A percentile compares a stretch with the other conserved stretches of the same genome.
Conservation (phyloP, 2,888 invertebrate species). For the Ochropacha duplaris region DNA sequence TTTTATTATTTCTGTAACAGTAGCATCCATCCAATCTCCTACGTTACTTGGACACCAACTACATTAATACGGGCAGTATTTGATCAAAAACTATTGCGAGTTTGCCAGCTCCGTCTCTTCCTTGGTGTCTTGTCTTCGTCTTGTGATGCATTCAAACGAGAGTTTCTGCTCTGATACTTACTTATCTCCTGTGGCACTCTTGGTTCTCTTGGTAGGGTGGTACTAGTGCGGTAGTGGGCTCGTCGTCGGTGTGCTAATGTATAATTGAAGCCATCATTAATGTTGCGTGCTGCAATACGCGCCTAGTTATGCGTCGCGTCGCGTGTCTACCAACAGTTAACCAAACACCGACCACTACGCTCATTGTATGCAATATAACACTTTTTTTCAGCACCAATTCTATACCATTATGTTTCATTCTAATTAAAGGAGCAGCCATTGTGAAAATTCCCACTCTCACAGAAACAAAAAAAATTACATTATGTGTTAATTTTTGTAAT, state of each 20-base stretch:
- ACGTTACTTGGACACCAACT: too few species aligned
- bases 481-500: constrained; percentile 58
- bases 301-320: constrained; percentile 15
- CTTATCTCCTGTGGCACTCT: too few species aligned
- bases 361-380: constrained; percentile 56
- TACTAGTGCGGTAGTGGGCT: not conserved
- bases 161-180: too few species aligned
- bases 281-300: constrained; percentile 3
- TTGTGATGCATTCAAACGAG: too few species aligned
- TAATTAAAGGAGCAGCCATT: constrained; percentile 59
- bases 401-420: constrained; percentile 53
- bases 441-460: constrained; percentile 65
- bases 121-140: too few species aligned
- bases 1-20: too few species aligned
- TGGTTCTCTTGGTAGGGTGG: not conserved
- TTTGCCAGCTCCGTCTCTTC: too few species aligned
- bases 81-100: too few species aligned
- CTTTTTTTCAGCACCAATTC: constrained; percentile 49
- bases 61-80: too few species aligned
- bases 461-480: constrained; percentile 52
- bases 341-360: constrained; percentile 37
- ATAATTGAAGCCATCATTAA: not conserved
- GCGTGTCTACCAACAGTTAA: constrained; percentile 44
- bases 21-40: too few species aligned
- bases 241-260: not conserved